Evolutionary conservation across 2,113 vertebrate species (phyloP).

Genomic region (Anoura caudifer): DNA sequence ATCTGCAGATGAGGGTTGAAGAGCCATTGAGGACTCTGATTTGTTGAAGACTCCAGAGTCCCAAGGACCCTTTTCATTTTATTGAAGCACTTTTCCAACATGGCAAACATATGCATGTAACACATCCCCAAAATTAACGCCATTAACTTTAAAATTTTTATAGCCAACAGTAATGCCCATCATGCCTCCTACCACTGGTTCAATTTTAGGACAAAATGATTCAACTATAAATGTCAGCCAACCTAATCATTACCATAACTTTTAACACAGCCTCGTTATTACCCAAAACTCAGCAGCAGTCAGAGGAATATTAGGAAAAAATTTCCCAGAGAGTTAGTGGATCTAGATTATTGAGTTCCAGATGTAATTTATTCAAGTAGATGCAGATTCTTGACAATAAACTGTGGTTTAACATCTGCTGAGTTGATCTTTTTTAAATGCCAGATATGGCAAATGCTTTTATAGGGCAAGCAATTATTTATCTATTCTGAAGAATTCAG

Average conservation of each 20-base stretch:
- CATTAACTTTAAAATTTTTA: background rate
- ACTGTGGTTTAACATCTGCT: background rate
- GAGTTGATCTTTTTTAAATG: background rate
- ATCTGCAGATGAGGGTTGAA: background rate
- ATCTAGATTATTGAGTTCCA: background rate
- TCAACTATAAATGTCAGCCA: background rate
- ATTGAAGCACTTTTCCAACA: background rate
- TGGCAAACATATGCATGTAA: background rate
- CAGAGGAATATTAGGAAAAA: background rate
- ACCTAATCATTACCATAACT: background rate
- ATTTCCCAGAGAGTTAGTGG: background rate
- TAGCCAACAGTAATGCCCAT: background rate
- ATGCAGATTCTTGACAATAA: background rate
- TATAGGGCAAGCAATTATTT: background rate
- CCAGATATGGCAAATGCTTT: background rate
- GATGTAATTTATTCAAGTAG: background rate
- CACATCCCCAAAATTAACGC: background rate
- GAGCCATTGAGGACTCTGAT: background rate
- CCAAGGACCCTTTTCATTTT: background rate
- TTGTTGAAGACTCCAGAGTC: too few species aligned
- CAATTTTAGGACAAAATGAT: background rate
- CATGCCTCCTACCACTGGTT: background rate
- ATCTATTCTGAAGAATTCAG: background rate
- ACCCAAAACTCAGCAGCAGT: background rate
- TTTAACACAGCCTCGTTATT: background rate